Base-by-base conservation (phyloP, 1,140 invertebrate genomes). In the Heliconius hewitsoni region DNA sequence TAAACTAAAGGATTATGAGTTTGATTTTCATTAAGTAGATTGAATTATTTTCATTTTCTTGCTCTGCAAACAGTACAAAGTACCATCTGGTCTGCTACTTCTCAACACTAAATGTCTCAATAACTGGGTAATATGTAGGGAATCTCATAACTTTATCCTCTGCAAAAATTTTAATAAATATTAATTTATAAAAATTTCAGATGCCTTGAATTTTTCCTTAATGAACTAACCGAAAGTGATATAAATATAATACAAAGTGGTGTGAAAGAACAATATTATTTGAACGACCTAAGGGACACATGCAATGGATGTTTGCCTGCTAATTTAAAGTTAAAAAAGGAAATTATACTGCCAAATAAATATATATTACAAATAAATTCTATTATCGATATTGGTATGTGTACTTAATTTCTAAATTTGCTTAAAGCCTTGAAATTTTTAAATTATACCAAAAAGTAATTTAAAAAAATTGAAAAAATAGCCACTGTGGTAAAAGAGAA, bases 311-410 rank as follows among this genome's bases (percentile, higher is more conserved):
- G 23, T 30, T 30, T 66, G 13, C 60, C 60, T 30, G 19, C 9
- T 27, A 66, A 66, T 30, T 30, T 66, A 23, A 66, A 66, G 11
- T 66, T 30, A 16, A 27, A 66, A 27, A 66, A 66, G 60, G 60
- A 66, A 30, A 66, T 66, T 13, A 30, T 30, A 27, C 11, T 66
- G 13, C 60, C 60, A 66, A 66, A 66, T 66, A 66, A 66, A 66
- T 66, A 66, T 66, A 30, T 66, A 66, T 66, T 66, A 23, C 60
- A 66, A 66, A 66, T 66, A 13, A 66, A 66, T 30, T 66, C 60
- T 27, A 66, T 66, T 16, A 66, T 66, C 18, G 60, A 66, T 66
- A 66, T 66, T 66, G 60, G 60, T 66, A 66, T 66, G 60, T 66
- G 60, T 66, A 30, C 3, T 66, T 30, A 30, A 55, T 18, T n/a